Evolutionary conservation across 2,113 vertebrate genomes (phyloP).

Genomic region (Eurypyga helias): DNA sequence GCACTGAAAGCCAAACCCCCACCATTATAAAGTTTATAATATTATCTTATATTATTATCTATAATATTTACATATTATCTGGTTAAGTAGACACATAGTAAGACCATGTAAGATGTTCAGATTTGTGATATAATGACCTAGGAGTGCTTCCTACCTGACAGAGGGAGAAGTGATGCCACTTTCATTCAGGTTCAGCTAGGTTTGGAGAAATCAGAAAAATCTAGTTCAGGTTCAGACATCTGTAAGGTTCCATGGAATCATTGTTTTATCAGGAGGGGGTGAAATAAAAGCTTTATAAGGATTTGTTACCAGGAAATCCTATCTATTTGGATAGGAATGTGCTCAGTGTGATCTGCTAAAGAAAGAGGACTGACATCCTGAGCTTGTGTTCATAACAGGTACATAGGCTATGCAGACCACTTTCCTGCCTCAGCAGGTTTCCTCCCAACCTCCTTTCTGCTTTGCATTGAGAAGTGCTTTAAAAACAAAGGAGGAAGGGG

Average conservation of each 20-base stretch:
- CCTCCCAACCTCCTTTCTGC: not conserved
- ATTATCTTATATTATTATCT: too few species aligned
- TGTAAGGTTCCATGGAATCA: not conserved
- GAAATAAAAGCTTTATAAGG: not conserved
- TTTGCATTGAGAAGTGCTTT: not conserved
- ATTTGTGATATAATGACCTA: not conserved
- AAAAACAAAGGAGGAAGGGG: not conserved
- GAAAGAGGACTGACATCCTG: not conserved
- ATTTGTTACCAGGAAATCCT: not conserved
- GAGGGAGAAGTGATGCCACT: not conserved
- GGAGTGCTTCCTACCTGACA: not conserved
- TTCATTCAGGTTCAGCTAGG: not conserved
- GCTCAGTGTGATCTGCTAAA: not conserved
- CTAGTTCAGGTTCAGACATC: not conserved
- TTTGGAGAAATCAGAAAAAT: not conserved
- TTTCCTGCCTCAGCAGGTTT: not conserved
- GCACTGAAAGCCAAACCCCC: not conserved
- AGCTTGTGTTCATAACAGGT: not conserved
- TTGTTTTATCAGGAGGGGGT: not conserved
- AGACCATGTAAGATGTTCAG: not conserved
- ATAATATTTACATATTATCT: too few species aligned
- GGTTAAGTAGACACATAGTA: not conserved
- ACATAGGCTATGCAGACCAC: not conserved
- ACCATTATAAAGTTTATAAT: slow-evolving; percentile 2
- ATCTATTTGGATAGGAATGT: not conserved